phyloP scores from a whole-genome alignment of 2,888 invertebrate genomes.

The Neoascia interrupta region DNA sequence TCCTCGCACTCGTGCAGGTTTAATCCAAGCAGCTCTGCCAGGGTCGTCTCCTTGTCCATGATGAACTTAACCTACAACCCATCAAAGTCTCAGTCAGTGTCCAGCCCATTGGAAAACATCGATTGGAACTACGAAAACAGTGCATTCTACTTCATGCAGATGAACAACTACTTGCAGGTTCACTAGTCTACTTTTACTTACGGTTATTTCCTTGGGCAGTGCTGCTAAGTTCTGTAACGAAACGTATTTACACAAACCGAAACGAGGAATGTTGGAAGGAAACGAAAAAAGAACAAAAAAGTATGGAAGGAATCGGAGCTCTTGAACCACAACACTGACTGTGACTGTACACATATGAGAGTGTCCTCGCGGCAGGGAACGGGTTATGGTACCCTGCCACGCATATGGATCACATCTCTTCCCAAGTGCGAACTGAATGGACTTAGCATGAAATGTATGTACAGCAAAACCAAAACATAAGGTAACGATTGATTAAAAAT shows the following conservation, averaged over 20 bases:
- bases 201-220: constrained; percentile 88
- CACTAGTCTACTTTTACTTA: constrained; percentile 83
- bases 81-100: constrained; percentile 19
- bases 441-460: constrained; percentile 52
- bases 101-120: neutral
- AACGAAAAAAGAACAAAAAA: constrained; percentile 5
- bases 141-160: constrained; percentile 59
- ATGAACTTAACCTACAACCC: constrained; percentile 90
- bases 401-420: neutral
- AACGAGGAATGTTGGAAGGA: constrained; percentile 26
- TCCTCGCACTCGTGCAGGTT: constrained; percentile 98
- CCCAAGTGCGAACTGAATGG: constrained; percentile 52
- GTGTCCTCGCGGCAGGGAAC: neutral
- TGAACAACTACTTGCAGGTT: constrained; percentile 39
- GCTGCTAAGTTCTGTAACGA: constrained; percentile 90
- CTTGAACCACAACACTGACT: constrained; percentile 34
- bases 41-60: constrained; percentile 94
- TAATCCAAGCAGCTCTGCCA: constrained; percentile 93
- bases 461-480: constrained; percentile 42
- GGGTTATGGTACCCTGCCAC: neutral
- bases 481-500: neutral
- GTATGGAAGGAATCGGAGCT: too few relatives aligned
- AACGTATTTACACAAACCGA: constrained; percentile 77
- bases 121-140: constrained; percentile 17
- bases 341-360: constrained; percentile 60